These are phyloP conservation scores for Apocheima hispidaria DNA, from an alignment of 2,888 invertebrate species.

Conservation along the genomic window DNA sequence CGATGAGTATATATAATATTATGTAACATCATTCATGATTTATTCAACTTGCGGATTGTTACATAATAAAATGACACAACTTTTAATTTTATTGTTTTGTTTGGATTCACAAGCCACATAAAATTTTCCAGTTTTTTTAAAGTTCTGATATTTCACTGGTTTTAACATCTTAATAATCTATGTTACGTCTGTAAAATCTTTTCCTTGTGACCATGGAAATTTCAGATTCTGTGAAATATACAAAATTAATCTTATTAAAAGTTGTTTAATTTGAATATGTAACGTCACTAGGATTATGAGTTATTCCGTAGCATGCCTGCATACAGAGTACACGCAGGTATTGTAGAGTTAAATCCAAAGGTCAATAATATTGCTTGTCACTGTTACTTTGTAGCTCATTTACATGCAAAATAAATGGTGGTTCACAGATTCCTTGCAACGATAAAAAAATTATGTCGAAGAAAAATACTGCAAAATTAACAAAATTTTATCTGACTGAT, in stretches of 20 bases:
- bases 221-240: not conserved
- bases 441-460: not conserved
- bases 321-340: not conserved
- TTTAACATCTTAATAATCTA: not conserved
- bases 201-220: not conserved
- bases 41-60: not conserved
- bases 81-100: not conserved
- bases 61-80: conserved; percentile 1
- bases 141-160: not conserved
- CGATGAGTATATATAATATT: not conserved
- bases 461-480: not conserved
- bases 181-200: not conserved
- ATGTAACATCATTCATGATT: not conserved
- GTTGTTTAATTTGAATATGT: conserved; percentile 11
- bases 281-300: not conserved
- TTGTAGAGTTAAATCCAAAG: conserved; percentile 4
- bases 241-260: conserved; percentile 4
- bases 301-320: not conserved
- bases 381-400: conserved; percentile 13
- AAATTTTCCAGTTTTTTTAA: not conserved
- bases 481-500: conserved; percentile 12
- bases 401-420: conserved; percentile 22
- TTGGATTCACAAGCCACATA: not conserved
- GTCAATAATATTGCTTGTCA: not conserved
- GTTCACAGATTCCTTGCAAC: not conserved